Evolutionary conservation across 1,140 invertebrate species (phyloP), one percentile per base, ranked within the genome.

Genomic region (Neodiprion lecontei): DNA sequence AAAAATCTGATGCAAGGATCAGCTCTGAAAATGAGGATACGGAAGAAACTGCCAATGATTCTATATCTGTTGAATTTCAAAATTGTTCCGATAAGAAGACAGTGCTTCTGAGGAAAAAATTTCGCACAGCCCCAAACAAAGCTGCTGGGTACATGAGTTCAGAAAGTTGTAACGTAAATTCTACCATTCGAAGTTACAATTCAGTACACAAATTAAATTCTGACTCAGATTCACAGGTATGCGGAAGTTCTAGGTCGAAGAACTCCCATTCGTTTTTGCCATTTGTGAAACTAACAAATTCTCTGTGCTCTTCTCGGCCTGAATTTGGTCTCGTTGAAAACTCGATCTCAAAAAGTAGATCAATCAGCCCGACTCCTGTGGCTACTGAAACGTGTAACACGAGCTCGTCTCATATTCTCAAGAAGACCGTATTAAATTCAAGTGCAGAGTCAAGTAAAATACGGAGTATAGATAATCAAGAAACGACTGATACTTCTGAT

Each of bases 41-140:
- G n/a, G 48, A 40, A n/a, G 48, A 72, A 47, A 12, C 9, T 69
- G 17, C 17, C 17, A 21, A 21, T 21, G 17, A 21, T 21, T 21
- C 17, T 21, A 21, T 21, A 21, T 21, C 17, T 21, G 17, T 21
- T 21, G 17, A 21, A 21, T 21, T 21, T 21, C 17, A 21, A 21
- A 21, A 21, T 21, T 21, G 17, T 21, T 21, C 17, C 17, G 17
- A 21, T 21, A 21, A 21, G 17, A 21, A 21, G 17, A 21, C 17
- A 21, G 17, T 21, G 17, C 17, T 21, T 21, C 17, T 21, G 17
- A 21, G 50, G 47, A 47, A 66, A 72, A 72, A 23, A 14, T 69
- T 12, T 48, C 47, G 68, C 68, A 11, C 70, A 80, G 53, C 66
- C 49, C n/a, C 77, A 47, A 79, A 77, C 72, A 75, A 80, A 75